Percentiles rank a stretch among this genome's conserved stretches.
Evolutionary conservation across 2,888 invertebrate species (phyloP).

Genomic region (Chloroclysta siterata): DNA sequence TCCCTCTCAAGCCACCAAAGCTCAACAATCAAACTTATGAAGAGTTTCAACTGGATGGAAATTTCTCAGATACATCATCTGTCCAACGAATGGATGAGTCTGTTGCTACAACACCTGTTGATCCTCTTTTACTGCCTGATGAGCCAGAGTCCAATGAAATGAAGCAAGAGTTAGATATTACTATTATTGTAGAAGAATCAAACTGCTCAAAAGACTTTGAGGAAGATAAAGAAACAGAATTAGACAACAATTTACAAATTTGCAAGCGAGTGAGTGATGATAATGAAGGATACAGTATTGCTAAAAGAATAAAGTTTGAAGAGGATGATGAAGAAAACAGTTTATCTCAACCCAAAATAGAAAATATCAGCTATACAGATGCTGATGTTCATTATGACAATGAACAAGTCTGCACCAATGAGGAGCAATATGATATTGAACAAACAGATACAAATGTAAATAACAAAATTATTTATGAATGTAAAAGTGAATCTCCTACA

Average conservation of each 20-base stretch:
- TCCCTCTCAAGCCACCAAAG: conserved; percentile 74
- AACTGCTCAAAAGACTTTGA: conserved; percentile 66
- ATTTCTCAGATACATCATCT: conserved; percentile 75
- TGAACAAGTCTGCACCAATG: conserved; percentile 65
- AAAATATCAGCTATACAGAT: conserved; percentile 64
- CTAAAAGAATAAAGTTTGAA: conserved; percentile 73
- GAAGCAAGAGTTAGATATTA: conserved; percentile 72
- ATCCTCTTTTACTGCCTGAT: conserved; percentile 76
- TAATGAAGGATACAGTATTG: conserved; percentile 59
- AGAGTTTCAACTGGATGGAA: conserved; percentile 75
- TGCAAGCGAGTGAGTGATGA: conserved; percentile 73
- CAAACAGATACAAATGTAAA: conserved; percentile 62
- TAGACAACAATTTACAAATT: conserved; percentile 59
- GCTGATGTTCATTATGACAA: conserved; percentile 60
- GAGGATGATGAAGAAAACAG: conserved; percentile 59
- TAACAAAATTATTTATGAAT: conserved; percentile 75
- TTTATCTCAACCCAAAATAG: conserved; percentile 50
- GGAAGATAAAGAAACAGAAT: conserved; percentile 62
- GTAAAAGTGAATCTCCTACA: conserved; percentile 71
- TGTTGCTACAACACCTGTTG: conserved; percentile 73
- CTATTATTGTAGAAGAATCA: conserved; percentile 74
- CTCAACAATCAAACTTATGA: conserved; percentile 70
- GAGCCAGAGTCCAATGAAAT: conserved; percentile 64
- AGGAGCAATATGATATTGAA: conserved; percentile 67
- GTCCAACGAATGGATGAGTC: conserved; percentile 72